Percentiles rank a stretch among this genome's conserved stretches.
Conservation (phyloP, 1,140 invertebrate genomes). For the Drosophila quadrilineata region DNA sequence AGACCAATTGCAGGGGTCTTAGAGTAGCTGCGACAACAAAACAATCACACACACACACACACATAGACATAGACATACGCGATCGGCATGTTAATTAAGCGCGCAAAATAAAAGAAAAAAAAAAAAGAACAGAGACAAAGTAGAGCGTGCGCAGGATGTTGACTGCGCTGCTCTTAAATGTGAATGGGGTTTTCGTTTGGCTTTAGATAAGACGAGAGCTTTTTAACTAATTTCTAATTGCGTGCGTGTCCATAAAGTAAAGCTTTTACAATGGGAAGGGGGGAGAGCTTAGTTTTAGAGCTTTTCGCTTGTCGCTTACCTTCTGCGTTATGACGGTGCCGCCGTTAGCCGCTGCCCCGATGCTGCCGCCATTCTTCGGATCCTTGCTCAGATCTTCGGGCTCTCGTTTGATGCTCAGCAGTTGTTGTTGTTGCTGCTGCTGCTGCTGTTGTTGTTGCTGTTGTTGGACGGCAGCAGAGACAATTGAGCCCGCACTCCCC, state of each 20-base stretch:
- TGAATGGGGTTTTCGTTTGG: too few relatives aligned
- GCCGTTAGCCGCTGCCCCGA: conserved; percentile 43
- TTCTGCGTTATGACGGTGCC: conserved; percentile 71
- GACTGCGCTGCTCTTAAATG: conserved; percentile 32
- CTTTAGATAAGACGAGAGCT: conserved; percentile 1
- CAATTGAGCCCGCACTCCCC: conserved; percentile 69
- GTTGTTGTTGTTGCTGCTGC: conserved; percentile 63
- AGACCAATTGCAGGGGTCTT: conserved; percentile 77
- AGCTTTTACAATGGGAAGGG: conserved; percentile 27
- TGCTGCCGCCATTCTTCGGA: conserved; percentile 72
- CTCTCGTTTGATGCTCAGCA: conserved; percentile 80
- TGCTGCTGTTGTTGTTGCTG: conserved; percentile 44
- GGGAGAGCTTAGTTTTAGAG: conserved; percentile 14
- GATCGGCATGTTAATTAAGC: conserved; percentile 52
- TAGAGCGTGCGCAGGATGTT: conserved; percentile 18
- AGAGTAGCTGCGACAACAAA: conserved; percentile 45
- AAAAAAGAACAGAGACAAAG: too few relatives aligned
- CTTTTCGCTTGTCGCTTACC: conserved; percentile 52
- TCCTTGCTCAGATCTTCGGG: conserved; percentile 81
- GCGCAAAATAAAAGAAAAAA: too few relatives aligned
- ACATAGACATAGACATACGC: too few relatives aligned
- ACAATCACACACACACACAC: conserved; percentile 19
- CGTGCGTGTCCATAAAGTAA: conserved; percentile 71
- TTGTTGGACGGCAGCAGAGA: conserved; percentile 64
- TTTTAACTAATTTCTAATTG: conserved; percentile 33